Percentiles rank a stretch among this genome's conserved stretches.
phyloP scores from a whole-genome alignment of 1,140 invertebrate genomes.

The Drosophila guanche region DNA sequence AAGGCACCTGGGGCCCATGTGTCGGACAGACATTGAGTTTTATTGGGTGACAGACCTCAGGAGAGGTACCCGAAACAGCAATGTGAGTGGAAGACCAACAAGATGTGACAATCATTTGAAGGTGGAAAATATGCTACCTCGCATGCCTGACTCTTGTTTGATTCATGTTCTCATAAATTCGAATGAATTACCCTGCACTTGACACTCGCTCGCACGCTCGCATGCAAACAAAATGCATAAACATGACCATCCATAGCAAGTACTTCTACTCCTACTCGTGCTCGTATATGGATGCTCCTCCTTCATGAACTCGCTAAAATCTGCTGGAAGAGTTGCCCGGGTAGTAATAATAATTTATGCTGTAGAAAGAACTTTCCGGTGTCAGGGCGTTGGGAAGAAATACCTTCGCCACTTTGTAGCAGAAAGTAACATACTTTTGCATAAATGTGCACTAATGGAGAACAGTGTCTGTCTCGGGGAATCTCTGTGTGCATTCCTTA shows the following conservation, averaged over 20 bases:
- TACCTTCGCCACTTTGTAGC: slow-evolving; percentile 29
- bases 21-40: slow-evolving; percentile 53
- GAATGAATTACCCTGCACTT: too few species aligned
- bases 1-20: slow-evolving; percentile 41
- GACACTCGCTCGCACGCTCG: too few species aligned
- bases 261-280: background rate
- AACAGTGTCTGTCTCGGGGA: slow-evolving; percentile 10
- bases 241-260: slow-evolving; percentile 4
- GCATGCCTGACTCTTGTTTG: too few species aligned
- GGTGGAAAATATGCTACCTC: too few species aligned
- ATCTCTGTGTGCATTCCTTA: slow-evolving; percentile 23
- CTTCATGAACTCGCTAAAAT: background rate
- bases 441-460: slow-evolving; percentile 39
- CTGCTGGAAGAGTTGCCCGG: background rate
- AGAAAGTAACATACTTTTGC: slow-evolving; percentile 10
- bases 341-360: slow-evolving; percentile 26
- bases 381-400: slow-evolving; percentile 2
- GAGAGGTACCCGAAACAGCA: slow-evolving; percentile 19
- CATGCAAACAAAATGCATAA: background rate
- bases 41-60: slow-evolving; percentile 32
- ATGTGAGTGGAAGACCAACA: background rate
- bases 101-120: too few species aligned
- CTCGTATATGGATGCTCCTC: background rate
- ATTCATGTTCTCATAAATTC: too few species aligned
- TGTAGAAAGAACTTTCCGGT: background rate